phyloP scores from a whole-genome alignment of 2,888 invertebrate species.

The Caprella mutica region DNA sequence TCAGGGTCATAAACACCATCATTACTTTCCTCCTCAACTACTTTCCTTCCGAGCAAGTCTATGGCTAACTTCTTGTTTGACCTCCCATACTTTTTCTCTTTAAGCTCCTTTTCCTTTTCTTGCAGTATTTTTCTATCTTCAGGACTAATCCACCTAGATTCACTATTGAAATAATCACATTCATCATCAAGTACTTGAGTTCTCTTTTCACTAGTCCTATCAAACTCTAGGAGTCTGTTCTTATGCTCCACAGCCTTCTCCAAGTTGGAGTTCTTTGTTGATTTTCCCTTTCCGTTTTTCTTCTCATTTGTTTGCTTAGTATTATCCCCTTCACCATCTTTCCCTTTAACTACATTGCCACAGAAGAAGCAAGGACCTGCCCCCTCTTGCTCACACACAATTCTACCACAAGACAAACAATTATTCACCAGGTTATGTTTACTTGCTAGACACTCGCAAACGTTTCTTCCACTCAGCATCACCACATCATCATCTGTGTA shows the following conservation, averaged over 20 bases:
- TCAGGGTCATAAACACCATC: conserved; percentile 42
- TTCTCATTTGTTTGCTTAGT: conserved; percentile 47
- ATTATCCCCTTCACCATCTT: conserved; percentile 51
- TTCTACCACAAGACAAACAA: conserved; percentile 82
- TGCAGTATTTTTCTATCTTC: conserved; percentile 56
- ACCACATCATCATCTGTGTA: conserved; percentile 31
- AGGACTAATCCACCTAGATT: conserved; percentile 67
- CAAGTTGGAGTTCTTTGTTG: conserved; percentile 43
- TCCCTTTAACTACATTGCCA: conserved; percentile 67
- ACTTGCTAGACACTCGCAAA: conserved; percentile 83
- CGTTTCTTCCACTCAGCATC: conserved; percentile 55
- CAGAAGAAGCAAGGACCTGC: conserved; percentile 93
- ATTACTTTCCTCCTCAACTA: conserved; percentile 44
- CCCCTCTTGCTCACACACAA: conserved; percentile 75
- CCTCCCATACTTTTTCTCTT: conserved; percentile 56
- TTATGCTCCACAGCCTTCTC: conserved; percentile 64
- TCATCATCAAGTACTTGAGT: conserved; percentile 81
- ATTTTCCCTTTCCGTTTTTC: conserved; percentile 44
- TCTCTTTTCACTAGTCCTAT: conserved; percentile 61
- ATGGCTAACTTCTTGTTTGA: conserved; percentile 57
- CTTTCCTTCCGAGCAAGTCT: conserved; percentile 56
- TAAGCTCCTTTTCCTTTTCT: conserved; percentile 54
- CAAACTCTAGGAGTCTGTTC: conserved; percentile 70
- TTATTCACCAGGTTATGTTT: conserved; percentile 84
- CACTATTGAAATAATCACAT: conserved; percentile 71